Evolutionary conservation across 1,140 invertebrate genomes (phyloP).

Genomic region (Magallana ariakensis): DNA sequence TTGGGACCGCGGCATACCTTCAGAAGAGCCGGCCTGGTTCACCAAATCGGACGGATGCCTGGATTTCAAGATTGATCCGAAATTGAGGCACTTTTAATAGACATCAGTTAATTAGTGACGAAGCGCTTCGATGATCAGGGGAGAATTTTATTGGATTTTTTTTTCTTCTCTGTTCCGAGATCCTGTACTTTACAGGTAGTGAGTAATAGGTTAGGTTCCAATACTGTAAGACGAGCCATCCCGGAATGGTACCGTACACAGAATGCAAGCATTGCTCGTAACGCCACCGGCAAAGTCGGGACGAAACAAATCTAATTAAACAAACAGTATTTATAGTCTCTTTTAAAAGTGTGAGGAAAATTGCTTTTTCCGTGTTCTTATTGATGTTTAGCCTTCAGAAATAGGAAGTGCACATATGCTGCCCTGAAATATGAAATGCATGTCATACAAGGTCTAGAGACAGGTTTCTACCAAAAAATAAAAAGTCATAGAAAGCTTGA

Average conservation of each 20-base stretch:
- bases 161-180: slow-evolving; percentile 36
- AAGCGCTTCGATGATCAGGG: slow-evolving; percentile 8
- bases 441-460: background rate
- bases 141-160: slow-evolving; percentile 30
- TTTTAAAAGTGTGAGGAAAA: background rate
- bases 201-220: slow-evolving; percentile 15
- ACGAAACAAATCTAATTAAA: background rate
- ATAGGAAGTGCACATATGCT: slow-evolving; percentile 18
- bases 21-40: slow-evolving; percentile 27
- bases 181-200: slow-evolving; percentile 17
- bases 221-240: slow-evolving; percentile 21
- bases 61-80: slow-evolving; percentile 20
- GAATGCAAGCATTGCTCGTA: background rate
- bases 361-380: slow-evolving; percentile 1
- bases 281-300: background rate
- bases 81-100: slow-evolving; percentile 34
- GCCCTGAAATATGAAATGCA: background rate
- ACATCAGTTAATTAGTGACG: slow-evolving; percentile 26
- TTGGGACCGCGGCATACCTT: slow-evolving; percentile 27
- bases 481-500: background rate
- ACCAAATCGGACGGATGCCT: background rate
- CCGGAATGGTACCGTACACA: slow-evolving; percentile 6
- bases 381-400: slow-evolving; percentile 2
- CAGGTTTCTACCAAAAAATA: background rate
- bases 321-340: slow-evolving; percentile 21